Percentiles rank a stretch among this genome's conserved stretches.
Evolutionary conservation across 2,797 vertebrate species (phyloP).

Genomic region (Ispidina picta): DNA sequence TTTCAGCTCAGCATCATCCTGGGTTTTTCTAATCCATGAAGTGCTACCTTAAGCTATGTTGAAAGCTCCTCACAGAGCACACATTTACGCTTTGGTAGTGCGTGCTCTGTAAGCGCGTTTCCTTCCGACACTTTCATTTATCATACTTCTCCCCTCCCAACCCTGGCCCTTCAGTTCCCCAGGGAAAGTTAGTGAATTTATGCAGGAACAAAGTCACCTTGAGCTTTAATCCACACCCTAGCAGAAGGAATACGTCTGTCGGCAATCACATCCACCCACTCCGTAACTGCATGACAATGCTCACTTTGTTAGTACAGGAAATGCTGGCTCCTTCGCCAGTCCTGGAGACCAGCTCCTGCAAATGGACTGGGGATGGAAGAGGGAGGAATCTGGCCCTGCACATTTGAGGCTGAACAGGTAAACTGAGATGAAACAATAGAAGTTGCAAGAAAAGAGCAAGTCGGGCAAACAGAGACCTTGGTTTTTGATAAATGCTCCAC

Average conservation of each 20-base stretch:
- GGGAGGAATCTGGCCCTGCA: neutral
- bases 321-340: neutral
- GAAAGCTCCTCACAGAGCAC: neutral
- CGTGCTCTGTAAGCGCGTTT: neutral
- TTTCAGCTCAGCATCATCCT: neutral
- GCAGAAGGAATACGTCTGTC: constrained; percentile 50
- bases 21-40: neutral
- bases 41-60: neutral
- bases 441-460: neutral
- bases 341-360: neutral
- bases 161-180: constrained; percentile 4
- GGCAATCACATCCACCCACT: constrained; percentile 48
- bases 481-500: neutral
- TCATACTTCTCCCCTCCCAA: constrained; percentile 2
- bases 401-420: neutral
- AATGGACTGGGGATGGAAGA: neutral
- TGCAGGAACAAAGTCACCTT: constrained; percentile 63
- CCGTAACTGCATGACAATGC: constrained; percentile 14
- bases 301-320: constrained; percentile 51
- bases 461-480: neutral
- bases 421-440: neutral
- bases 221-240: constrained; percentile 53
- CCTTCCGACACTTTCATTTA: neutral
- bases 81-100: neutral
- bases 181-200: constrained; percentile 27